These are phyloP conservation scores for Ciconia nigra DNA, from an alignment of 2,797 vertebrate species.

Conservation along the genomic window DNA sequence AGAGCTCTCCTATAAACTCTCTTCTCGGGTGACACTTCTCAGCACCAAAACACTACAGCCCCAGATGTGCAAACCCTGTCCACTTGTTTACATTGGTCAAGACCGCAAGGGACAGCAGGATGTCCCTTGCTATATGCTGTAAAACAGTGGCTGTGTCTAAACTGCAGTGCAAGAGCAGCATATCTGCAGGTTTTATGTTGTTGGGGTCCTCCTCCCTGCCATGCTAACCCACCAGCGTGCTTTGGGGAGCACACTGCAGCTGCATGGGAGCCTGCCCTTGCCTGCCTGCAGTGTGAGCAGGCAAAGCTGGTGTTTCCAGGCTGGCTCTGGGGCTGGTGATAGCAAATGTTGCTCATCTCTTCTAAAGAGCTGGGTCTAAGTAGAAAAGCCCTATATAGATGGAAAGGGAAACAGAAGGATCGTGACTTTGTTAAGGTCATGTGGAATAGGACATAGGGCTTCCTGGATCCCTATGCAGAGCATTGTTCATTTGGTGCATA, in stretches of 20 bases:
- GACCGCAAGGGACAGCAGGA: neutral
- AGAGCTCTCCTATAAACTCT: neutral
- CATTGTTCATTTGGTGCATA: neutral
- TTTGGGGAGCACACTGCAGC: neutral
- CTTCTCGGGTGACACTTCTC: neutral
- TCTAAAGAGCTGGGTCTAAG: neutral
- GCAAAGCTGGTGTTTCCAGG: neutral
- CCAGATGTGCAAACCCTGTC: neutral
- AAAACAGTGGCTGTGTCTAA: neutral
- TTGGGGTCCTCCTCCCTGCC: neutral
- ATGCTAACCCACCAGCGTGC: fast-evolving
- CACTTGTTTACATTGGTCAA: neutral
- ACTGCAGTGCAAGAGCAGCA: fast-evolving
- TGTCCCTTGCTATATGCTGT: fast-evolving
- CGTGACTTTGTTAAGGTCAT: neutral
- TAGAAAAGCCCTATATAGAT: neutral
- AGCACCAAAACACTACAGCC: neutral
- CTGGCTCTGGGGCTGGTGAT: neutral
- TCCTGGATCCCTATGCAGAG: neutral
- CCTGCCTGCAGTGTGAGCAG: neutral
- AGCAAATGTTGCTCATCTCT: neutral
- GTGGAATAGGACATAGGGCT: neutral
- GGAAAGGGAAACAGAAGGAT: conserved; percentile 47
- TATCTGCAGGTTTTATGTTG: neutral
- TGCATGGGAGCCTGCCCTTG: neutral